Evolutionary conservation across 2,888 invertebrate genomes (phyloP), one percentile per base, ranked within the genome.

Genomic region (Drosophila tanythrix): DNA sequence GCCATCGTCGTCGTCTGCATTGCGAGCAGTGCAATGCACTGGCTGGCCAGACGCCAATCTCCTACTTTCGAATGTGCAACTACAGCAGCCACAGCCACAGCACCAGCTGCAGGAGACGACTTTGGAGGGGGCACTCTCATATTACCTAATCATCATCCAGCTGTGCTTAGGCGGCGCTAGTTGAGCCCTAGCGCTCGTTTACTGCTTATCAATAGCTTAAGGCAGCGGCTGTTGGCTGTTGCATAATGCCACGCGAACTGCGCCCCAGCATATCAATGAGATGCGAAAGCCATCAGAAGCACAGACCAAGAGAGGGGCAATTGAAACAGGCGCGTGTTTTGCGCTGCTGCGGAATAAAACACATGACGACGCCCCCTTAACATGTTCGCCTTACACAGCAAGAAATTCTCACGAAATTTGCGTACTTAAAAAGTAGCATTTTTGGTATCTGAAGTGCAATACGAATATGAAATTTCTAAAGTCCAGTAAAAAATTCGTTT

Each of bases 231-330:
- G 35, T 79, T 79, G 81, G 15, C 29, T 25, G 35, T 79, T 79
- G 81, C 78, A 79, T 79, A 79, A 79, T 63, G 69, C 21, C 60
- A 69, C 56, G 73, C 76, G 68, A 60, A 51, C 31, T 68, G 74
- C 31, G 40, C 77, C 73, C 75, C 77, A 74, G 89, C 85, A 85
- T 85, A 82, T 87, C 89, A 89, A 85, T 89, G 82, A 75, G 85
- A 71, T 82, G 58, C 72, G 56, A 59, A 59, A 72, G 15, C 15
- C 46, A 59, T n/a, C 35, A 18, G 36, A 53, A 35, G n/a, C 18
- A 18, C 11, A 25, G n/a, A 31, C 15, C 25, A 18, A 35, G 57
- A 25, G 18, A 2, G 38, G 25, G 36, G 29, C 6, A 5, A 18
- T 11, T 38, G 18, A 35, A 57, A 53, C 53, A 7, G 56, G 61